Base-by-base conservation (phyloP, 2,888 invertebrate genomes). In the Ecliptopera silaceata region DNA sequence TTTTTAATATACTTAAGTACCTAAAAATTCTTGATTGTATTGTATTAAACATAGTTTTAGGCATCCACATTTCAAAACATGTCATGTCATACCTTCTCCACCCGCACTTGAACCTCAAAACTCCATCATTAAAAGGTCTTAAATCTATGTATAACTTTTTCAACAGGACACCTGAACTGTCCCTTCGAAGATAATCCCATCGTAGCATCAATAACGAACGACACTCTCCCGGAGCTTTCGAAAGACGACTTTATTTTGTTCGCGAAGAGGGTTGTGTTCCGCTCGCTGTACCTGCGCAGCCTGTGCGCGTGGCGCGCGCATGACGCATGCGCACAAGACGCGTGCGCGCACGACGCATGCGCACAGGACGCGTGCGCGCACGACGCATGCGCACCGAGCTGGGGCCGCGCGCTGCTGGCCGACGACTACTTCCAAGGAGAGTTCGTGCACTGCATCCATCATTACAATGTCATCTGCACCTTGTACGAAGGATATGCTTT, bases 401-500 rank as follows among this genome's bases (percentile, higher is more conserved):
- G 53, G 74, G 73, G 75, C 55, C 41, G 66, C 6, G 42, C 43
- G 1, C 41, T 82, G 22, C 48, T 86, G 6, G 10, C 17, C 0
- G 66, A 79, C 1, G 56, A 66, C 0, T 69, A 68, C 42, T 53
- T 82, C 1, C 50, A 48, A 29, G 52, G 48, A 2, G 64, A 78
- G 59, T 69, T 79, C 3, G 66, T 66, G 13, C 54, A 63, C 0
- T 45, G 80, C 12, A 13, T 84, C 4, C 63, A 82, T 6, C 77
- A 84, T 3, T 75, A 70, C 17, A 68, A 67, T 1, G 61, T 86
- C 0, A 13, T 86, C 4, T 42, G 61, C n/a, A 63, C 79, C 1
- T 62, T 88, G 32, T 56, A 70, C 49, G 79, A 83, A 10, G 79
- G 75, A 8, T 87, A 86, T 45, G 78, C 75, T 1, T 85, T 80